Conservation (phyloP, 1,140 invertebrate genomes). For the Drosophila kanapiae region DNA sequence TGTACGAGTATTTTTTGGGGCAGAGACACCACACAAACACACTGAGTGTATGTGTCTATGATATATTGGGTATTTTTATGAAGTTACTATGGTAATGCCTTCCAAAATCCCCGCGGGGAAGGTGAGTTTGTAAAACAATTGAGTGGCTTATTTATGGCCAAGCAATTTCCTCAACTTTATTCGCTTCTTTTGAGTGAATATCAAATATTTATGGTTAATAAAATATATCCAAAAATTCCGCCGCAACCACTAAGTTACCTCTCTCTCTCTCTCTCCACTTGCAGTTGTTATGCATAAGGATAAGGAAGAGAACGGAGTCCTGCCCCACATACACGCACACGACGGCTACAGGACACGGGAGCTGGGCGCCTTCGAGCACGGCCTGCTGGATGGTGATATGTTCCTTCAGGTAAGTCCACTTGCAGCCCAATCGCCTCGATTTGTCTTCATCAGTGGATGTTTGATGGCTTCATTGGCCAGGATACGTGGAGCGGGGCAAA, state of each 20-base stretch:
- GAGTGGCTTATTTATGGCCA: slow-evolving; percentile 68
- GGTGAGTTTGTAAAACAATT: slow-evolving; percentile 60
- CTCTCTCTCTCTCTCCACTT: slow-evolving; percentile 84
- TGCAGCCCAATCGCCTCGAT: slow-evolving; percentile 38
- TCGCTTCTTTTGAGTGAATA: slow-evolving; percentile 21
- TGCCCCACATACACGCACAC: slow-evolving; percentile 87
- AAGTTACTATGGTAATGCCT: slow-evolving; percentile 76
- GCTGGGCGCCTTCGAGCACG: slow-evolving; percentile 94
- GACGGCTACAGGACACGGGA: slow-evolving; percentile 90
- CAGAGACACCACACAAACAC: slow-evolving; percentile 6
- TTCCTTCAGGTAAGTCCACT: slow-evolving; percentile 93
- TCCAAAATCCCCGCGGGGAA: slow-evolving; percentile 1
- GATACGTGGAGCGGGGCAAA: slow-evolving; percentile 39
- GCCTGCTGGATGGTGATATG: slow-evolving; percentile 96
- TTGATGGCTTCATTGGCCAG: slow-evolving; percentile 71
- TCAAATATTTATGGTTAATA: slow-evolving; percentile 78
- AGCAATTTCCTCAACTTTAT: slow-evolving; percentile 32
- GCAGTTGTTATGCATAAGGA: slow-evolving; percentile 97
- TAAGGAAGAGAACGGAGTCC: slow-evolving; percentile 91
- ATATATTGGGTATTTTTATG: slow-evolving; percentile 78
- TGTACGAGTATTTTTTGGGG: slow-evolving; percentile 49
- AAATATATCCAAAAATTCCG: slow-evolving; percentile 64
- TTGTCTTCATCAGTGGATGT: slow-evolving; percentile 72
- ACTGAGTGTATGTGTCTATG: slow-evolving; percentile 37
- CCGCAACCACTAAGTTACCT: slow-evolving; percentile 56